Evolutionary conservation across 2,888 invertebrate genomes (phyloP).

Genomic region (Pammene fasciana): DNA sequence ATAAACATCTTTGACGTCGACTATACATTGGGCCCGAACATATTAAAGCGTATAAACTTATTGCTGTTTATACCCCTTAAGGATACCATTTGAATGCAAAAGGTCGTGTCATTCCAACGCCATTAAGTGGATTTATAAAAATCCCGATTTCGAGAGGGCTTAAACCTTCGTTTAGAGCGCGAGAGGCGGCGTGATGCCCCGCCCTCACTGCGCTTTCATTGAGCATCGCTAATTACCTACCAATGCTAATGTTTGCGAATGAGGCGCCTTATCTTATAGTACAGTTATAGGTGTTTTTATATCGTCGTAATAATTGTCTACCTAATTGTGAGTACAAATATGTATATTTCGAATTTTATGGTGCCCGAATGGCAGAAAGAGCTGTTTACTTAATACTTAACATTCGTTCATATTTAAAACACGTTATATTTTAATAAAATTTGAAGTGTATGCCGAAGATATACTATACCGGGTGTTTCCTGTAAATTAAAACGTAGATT

Average conservation of each 20-base stretch:
- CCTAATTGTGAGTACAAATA: too few species aligned
- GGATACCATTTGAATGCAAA: slow-evolving; percentile 10
- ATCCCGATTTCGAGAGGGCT: slow-evolving; percentile 41
- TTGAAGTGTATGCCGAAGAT: too few species aligned
- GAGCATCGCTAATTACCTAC: slow-evolving; percentile 56
- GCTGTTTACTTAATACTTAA: too few species aligned
- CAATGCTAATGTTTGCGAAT: slow-evolving; percentile 41
- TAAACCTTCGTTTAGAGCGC: slow-evolving; percentile 45
- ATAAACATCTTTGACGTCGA: too few species aligned
- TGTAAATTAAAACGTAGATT: too few species aligned
- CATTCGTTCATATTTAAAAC: too few species aligned
- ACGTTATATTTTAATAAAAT: too few species aligned
- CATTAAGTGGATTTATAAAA: slow-evolving; percentile 38
- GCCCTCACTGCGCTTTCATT: slow-evolving; percentile 52
- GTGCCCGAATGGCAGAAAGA: too few species aligned
- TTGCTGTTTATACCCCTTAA: slow-evolving; percentile 6
- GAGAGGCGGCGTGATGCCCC: slow-evolving; percentile 50
- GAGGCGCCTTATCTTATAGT: background rate
- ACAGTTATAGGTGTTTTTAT: background rate
- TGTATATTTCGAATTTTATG: too few species aligned
- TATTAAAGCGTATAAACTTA: background rate
- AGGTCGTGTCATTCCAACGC: slow-evolving; percentile 20
- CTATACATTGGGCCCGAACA: background rate
- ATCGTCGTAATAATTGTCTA: too few species aligned
- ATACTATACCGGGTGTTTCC: too few species aligned